Evolutionary conservation across 2,797 vertebrate genomes (phyloP).

Genomic region (Loris lydekkerianus): DNA sequence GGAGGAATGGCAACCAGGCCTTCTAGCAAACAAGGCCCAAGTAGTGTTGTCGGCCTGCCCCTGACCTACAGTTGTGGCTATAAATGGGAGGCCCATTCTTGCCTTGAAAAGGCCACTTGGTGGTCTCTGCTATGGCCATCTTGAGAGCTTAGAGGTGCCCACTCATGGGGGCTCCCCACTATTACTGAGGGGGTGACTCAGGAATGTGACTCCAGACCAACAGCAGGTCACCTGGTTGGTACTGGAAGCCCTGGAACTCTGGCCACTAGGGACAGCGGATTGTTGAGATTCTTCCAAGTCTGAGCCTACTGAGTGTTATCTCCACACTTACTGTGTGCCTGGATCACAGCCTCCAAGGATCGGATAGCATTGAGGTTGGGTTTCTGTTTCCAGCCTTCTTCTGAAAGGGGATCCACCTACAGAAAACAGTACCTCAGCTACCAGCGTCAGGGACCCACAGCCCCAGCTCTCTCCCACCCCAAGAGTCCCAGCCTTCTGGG

Average conservation of each 20-base stretch:
- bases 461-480: background rate
- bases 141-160: background rate
- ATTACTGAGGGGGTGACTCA: background rate
- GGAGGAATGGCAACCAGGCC: background rate
- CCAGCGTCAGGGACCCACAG: background rate
- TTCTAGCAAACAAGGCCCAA: background rate
- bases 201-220: background rate
- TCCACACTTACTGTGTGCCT: slow-evolving; percentile 94
- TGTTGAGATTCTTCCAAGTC: background rate
- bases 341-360: slow-evolving; percentile 95
- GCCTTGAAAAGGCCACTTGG: background rate
- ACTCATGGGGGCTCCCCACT: background rate
- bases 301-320: background rate
- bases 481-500: background rate
- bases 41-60: background rate
- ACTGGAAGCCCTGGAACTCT: background rate
- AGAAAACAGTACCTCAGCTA: slow-evolving; percentile 11
- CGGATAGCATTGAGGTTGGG: slow-evolving; percentile 93
- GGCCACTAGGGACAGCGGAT: background rate
- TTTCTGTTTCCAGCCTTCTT: slow-evolving; percentile 93
- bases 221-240: background rate
- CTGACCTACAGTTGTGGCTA: background rate
- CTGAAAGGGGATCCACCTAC: slow-evolving; percentile 93
- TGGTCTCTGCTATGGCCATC: background rate
- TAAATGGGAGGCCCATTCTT: background rate